A percentile compares a stretch with the other conserved stretches of the same genome.
Conservation (phyloP, 1,140 invertebrate genomes). For the Eciton burchellii region DNA sequence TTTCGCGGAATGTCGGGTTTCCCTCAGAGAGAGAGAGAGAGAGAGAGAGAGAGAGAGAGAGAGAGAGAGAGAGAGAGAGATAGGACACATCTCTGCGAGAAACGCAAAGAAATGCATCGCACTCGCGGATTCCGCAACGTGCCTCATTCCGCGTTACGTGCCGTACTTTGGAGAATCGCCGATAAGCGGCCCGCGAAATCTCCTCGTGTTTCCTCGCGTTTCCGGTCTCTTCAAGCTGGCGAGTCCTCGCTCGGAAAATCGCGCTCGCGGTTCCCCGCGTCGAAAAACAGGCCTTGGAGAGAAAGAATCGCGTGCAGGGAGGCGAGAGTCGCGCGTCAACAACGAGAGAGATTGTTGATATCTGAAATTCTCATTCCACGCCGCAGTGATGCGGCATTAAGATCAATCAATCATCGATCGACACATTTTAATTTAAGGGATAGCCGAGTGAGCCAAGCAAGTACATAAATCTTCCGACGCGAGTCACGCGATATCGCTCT, state of each 20-base stretch:
- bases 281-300: neutral
- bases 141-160: conserved; percentile 49
- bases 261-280: conserved; percentile 39
- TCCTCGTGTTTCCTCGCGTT: conserved; percentile 36
- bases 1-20: too few species aligned
- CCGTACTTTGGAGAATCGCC: conserved; percentile 26
- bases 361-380: neutral
- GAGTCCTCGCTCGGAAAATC: too few species aligned
- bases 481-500: neutral
- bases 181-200: conserved; percentile 43
- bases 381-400: neutral
- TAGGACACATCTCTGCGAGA: neutral
- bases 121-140: conserved; percentile 17
- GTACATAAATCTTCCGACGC: neutral
- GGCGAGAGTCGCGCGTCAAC: neutral
- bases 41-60: too few species aligned
- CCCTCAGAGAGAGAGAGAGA: too few species aligned
- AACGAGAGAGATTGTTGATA: neutral
- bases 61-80: too few species aligned
- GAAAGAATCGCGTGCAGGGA: neutral
- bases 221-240: conserved; percentile 27
- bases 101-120: neutral
- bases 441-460: neutral
- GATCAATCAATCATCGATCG: neutral
- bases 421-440: neutral